Conservation (phyloP, 1,140 invertebrate species). For the Drosophila nigrodunni region DNA sequence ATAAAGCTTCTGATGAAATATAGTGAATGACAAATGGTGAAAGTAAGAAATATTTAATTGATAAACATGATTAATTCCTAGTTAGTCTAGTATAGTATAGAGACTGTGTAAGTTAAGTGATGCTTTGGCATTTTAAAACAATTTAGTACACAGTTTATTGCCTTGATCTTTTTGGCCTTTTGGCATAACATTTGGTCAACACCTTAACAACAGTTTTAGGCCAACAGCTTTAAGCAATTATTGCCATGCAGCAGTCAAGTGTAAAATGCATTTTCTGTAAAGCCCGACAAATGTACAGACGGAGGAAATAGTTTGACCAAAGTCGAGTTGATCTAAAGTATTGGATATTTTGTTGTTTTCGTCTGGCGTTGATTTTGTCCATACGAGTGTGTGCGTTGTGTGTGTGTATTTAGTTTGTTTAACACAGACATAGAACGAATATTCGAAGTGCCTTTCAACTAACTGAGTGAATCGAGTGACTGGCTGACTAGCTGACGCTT, state of each 20-base stretch:
- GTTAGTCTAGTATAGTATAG: neutral
- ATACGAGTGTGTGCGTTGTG: constrained; percentile 48
- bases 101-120: neutral
- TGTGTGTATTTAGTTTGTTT: constrained; percentile 50
- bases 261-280: constrained; percentile 48
- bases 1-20: neutral
- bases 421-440: constrained; percentile 2
- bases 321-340: constrained; percentile 30
- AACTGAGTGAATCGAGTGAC: constrained; percentile 51
- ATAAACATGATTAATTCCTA: neutral
- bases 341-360: constrained; percentile 60
- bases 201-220: constrained; percentile 15
- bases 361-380: constrained; percentile 61
- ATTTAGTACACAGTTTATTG: neutral
- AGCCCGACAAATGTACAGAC: constrained; percentile 1
- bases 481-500: constrained; percentile 58
- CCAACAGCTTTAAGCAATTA: constrained; percentile 38
- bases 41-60: neutral
- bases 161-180: neutral
- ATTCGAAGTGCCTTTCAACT: constrained; percentile 48
- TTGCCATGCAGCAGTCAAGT: constrained; percentile 39
- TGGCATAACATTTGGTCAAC: neutral
- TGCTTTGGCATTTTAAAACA: neutral
- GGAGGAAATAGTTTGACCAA: constrained; percentile 14
- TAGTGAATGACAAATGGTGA: neutral